Base-by-base conservation (phyloP, 2,888 invertebrate species). In the Agrochola lota region DNA sequence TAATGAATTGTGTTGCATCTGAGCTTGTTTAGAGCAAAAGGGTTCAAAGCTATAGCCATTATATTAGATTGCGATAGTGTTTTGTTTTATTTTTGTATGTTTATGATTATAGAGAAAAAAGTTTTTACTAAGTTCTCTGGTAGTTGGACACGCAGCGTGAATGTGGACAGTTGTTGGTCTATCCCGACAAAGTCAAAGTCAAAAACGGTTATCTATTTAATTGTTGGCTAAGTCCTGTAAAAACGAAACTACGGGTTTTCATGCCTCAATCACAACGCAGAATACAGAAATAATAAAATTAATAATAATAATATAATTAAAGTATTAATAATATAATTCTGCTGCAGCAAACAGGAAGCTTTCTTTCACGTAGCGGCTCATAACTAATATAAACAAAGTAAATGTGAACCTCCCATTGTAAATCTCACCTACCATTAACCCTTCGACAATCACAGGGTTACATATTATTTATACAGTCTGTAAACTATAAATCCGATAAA, bases 381-480 rank as follows among this genome's bases (percentile, higher is more conserved):
- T 66, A 70, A 35, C 8, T 59, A 66, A 74, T 67, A 60, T 40
- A 67, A 71, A 81, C 46, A 55, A 67, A 77, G 55, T 49, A 67
- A 75, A 64, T 43, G 52, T 46, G 23, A 57, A 63, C 62, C 81
- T 81, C 11, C 43, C 52, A 82, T 74, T 78, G 63, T 71, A 60
- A 79, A 64, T 60, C 68, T 68, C 69, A 73, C 46, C 70, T 59
- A 62, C 77, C 83, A 82, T 83, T 81, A 81, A 82, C 80, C 80
- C 82, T 80, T 80, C 71, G 71, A 69, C 60, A 69, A 66, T 84
- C 80, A 70, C 64, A 84, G 80, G 80, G 80, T 80, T 76, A 80
- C 76, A 72, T 74, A 80, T 84, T 80, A 80, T 80, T 84, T 71
- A 83, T 71, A 59, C 62, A 67, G 26, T 35, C 60, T 35, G 23